phyloP scores from a whole-genome alignment of 2,113 vertebrate genomes.

The Engraulis encrasicolus region DNA sequence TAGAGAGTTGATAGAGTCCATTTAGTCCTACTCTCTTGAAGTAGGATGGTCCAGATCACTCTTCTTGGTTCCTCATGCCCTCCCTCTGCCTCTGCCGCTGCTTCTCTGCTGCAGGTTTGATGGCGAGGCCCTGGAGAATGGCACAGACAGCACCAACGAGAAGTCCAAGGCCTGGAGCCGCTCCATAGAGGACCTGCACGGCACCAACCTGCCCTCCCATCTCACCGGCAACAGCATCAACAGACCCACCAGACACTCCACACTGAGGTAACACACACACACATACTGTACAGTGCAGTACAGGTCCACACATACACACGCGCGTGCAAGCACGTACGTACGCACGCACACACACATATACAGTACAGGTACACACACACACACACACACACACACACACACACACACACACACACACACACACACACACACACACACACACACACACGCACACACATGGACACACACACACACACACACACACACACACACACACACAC shows the following conservation, averaged over 20 bases:
- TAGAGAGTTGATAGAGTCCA: too few relatives aligned
- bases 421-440: neutral
- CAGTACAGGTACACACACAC: neutral
- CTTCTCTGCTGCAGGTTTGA: slow-evolving; percentile 81
- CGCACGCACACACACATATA: neutral
- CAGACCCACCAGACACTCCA: slow-evolving; percentile 86
- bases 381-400: slow-evolving; percentile 9
- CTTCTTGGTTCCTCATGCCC: neutral
- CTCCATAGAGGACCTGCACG: slow-evolving; percentile 95
- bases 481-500: slow-evolving; percentile 2
- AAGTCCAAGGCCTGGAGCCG: slow-evolving; percentile 93
- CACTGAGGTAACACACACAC: slow-evolving; percentile 78
- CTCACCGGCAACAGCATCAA: slow-evolving; percentile 83
- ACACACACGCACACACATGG: neutral
- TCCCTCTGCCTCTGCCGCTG: neutral
- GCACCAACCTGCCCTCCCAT: slow-evolving; percentile 81
- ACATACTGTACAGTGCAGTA: too few relatives aligned
- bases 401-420: slow-evolving; percentile 16
- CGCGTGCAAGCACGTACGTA: neutral
- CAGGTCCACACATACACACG: slow-evolving; percentile 23
- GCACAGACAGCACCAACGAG: slow-evolving; percentile 83
- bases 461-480: slow-evolving; percentile 6
- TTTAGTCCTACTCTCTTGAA: too few relatives aligned
- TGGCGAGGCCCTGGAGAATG: slow-evolving; percentile 89
- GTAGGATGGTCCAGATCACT: too few relatives aligned